Base-by-base conservation (phyloP, 2,113 vertebrate genomes). In the Octodon degus region DNA sequence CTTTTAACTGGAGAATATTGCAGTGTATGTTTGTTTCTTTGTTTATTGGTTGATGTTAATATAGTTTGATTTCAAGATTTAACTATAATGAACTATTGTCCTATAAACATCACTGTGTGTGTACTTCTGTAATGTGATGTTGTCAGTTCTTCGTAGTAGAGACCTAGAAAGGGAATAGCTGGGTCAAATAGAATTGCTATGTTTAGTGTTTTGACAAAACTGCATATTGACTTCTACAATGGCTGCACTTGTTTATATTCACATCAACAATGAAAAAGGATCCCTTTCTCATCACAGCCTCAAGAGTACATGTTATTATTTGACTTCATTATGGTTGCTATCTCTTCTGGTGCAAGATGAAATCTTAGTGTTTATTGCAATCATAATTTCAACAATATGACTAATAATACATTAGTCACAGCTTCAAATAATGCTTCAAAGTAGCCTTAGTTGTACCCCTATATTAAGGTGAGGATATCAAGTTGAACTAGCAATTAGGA, bases 401-500 rank as follows among this genome's bases (percentile, higher is more conserved):
- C 43, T 43, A 43, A 43, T 43, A 43, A 43, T 43, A 43, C 43
- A 43, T 87, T 96, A 96, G 96, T 94, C 84, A 95, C 43, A 79
- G 68, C 82, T 94, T 94, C 70, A 94, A 87, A 94, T 91, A n/a
- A n/a, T n/a, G n/a, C n/a, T 95, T 91, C 89, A 77, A 96, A 94
- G 37, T 77, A 80, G 77, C 90, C 50, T 96, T 94, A 91, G 70
- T 93, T 74, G 83, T 87, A 89, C 53, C 87, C 67, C 96, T 96
- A 63, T 79, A 87, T 76, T 86, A 96, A 96, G 50, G 74, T 63
- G 94, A 96, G 63, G 93, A 9, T 58, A 80, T 93, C 62, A 67
- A 72, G 67, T 80, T 92, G 80, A 92, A 96, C 80, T 82, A 70
- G 76, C 60, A 93, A 96, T 97, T 97, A 97, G 60, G 68, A 94